Evolutionary conservation across 2,888 invertebrate species (phyloP).

Genomic region (Glaucopsyche alexis): DNA sequence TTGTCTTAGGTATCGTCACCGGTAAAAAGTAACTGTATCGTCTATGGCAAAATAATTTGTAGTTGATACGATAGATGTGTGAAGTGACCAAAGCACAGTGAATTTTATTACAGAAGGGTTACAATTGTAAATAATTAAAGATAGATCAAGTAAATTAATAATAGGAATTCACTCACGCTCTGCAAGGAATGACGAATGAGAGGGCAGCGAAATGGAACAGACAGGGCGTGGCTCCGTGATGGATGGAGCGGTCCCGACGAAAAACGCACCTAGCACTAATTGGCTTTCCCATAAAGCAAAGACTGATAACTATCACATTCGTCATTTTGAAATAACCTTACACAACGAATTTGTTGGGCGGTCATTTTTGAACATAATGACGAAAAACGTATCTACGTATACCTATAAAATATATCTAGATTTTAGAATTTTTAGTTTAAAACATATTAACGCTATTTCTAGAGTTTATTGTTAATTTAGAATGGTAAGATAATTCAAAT

Average conservation of each 20-base stretch:
- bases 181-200: conserved; percentile 37
- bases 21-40: not conserved
- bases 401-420: too few species aligned
- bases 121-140: conserved; percentile 24
- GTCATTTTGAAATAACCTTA: conserved; percentile 34
- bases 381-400: too few species aligned
- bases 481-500: too few species aligned
- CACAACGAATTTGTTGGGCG: conserved; percentile 8
- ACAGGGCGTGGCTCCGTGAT: conserved; percentile 65
- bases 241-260: conserved; percentile 64
- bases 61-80: not conserved
- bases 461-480: too few species aligned
- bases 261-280: conserved; percentile 65
- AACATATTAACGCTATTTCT: not conserved
- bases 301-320: conserved; percentile 54
- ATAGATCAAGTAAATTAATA: conserved; percentile 37
- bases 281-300: conserved; percentile 64
- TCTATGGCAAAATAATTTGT: not conserved
- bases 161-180: conserved; percentile 34
- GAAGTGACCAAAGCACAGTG: not conserved
- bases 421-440: too few species aligned
- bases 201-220: conserved; percentile 43
- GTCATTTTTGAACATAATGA: not conserved
- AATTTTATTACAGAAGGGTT: not conserved
- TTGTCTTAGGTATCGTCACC: not conserved